These are phyloP conservation scores for Labeo calbasu DNA, from an alignment of 2,797 vertebrate species.

Conservation along the genomic window DNA sequence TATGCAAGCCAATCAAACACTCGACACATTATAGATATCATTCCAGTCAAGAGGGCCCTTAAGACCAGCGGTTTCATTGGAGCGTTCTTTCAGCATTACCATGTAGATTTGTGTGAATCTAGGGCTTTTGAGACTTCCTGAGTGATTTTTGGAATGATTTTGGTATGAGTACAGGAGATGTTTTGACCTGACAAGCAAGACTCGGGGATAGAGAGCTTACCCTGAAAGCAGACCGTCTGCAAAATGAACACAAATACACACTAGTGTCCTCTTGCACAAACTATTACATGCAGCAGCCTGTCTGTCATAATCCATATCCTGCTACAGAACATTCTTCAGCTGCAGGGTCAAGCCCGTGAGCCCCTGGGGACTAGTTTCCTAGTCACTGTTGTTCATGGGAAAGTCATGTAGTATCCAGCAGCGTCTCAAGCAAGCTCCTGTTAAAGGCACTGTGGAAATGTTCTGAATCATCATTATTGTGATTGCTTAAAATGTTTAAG, in stretches of 20 bases:
- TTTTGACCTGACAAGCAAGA: slow-evolving; percentile 32
- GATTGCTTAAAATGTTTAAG: neutral
- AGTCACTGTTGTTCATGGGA: slow-evolving; percentile 50
- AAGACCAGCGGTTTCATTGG: neutral
- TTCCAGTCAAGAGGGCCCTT: slow-evolving; percentile 7
- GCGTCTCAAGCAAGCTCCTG: neutral
- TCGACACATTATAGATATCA: neutral
- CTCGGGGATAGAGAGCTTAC: neutral
- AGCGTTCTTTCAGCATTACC: slow-evolving; percentile 2
- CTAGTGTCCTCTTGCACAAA: neutral
- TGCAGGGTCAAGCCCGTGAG: slow-evolving; percentile 44
- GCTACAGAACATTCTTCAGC: slow-evolving; percentile 45
- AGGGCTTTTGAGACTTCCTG: neutral
- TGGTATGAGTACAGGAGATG: neutral
- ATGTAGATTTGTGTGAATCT: neutral
- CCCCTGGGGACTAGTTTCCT: slow-evolving; percentile 39
- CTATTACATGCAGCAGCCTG: slow-evolving; percentile 24
- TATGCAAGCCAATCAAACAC: slow-evolving; percentile 33
- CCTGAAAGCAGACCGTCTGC: neutral
- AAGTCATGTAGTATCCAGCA: slow-evolving; percentile 31
- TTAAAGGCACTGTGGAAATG: neutral
- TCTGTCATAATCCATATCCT: slow-evolving; percentile 26
- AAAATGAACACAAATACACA: slow-evolving; percentile 31
- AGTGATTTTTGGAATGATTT: neutral
- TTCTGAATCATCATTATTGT: neutral